Conservation (phyloP, 2,888 invertebrate species). For the Lamproptera curius region DNA sequence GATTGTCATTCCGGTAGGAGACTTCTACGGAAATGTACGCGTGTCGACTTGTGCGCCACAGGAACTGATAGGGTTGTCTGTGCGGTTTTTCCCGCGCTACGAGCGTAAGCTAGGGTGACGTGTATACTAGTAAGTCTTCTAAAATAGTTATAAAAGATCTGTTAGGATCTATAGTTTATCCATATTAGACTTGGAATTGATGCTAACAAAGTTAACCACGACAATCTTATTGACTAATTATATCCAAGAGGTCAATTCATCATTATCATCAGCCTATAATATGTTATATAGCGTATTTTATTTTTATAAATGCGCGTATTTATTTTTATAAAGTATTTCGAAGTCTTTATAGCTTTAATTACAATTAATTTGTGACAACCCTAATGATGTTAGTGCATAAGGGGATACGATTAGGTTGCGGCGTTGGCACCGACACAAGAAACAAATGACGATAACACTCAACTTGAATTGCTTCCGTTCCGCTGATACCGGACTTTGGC, state of each 20-base stretch:
- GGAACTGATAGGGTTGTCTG: slow-evolving; percentile 9
- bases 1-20: slow-evolving; percentile 60
- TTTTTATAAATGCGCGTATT: no score
- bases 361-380: no score
- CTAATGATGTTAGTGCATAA: slow-evolving; percentile 10
- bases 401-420: slow-evolving; percentile 15
- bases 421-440: slow-evolving; percentile 19
- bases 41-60: slow-evolving; percentile 22
- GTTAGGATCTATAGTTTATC: background rate
- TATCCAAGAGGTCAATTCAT: no score
- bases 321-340: no score
- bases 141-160: background rate
- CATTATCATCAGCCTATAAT: no score
- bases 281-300: no score
- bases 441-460: slow-evolving; percentile 17
- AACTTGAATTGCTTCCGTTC: slow-evolving; percentile 23
- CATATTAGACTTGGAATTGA: background rate
- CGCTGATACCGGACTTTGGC: slow-evolving; percentile 16
- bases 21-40: slow-evolving; percentile 54
- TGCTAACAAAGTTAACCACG: background rate
- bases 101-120: background rate
- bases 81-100: background rate
- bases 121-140: background rate
- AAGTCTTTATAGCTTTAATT: no score
- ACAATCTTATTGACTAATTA: no score